Evolutionary conservation across 2,888 invertebrate species (phyloP).

Genomic region (Clanis bilineata): DNA sequence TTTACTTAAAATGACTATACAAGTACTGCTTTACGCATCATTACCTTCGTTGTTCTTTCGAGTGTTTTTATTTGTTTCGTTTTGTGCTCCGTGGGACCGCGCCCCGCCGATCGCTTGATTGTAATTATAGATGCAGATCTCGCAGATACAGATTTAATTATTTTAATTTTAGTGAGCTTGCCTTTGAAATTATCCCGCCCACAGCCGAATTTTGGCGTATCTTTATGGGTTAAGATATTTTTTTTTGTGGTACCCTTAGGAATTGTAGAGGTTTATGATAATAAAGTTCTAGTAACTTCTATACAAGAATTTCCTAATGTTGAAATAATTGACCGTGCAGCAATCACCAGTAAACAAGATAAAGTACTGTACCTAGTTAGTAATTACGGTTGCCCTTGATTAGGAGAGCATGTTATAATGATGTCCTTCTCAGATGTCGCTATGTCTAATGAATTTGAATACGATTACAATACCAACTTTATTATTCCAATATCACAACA

Average conservation of each 20-base stretch:
- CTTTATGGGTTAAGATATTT: neutral
- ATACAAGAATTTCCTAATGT: slow-evolving; percentile 9
- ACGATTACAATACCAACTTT: neutral
- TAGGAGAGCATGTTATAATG: neutral
- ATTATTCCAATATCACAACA: too few relatives aligned
- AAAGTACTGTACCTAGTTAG: neutral
- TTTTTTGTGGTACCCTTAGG: neutral
- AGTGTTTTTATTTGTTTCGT: neutral
- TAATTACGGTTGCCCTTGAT: neutral
- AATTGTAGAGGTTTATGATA: neutral
- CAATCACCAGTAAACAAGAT: slow-evolving; percentile 3
- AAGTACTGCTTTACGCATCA: neutral
- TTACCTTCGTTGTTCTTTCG: neutral
- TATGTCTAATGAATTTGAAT: too few relatives aligned
- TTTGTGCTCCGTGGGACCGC: neutral
- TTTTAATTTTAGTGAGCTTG: neutral
- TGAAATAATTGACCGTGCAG: neutral
- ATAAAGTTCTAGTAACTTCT: neutral
- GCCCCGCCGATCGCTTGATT: neutral
- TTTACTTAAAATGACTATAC: neutral
- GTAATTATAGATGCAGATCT: neutral
- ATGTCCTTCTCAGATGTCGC: neutral
- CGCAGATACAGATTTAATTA: neutral
- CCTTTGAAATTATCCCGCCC: neutral
- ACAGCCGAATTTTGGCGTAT: neutral